Evolutionary conservation across 2,113 vertebrate species (phyloP).

Genomic region (Cyrtonyx montezumae): DNA sequence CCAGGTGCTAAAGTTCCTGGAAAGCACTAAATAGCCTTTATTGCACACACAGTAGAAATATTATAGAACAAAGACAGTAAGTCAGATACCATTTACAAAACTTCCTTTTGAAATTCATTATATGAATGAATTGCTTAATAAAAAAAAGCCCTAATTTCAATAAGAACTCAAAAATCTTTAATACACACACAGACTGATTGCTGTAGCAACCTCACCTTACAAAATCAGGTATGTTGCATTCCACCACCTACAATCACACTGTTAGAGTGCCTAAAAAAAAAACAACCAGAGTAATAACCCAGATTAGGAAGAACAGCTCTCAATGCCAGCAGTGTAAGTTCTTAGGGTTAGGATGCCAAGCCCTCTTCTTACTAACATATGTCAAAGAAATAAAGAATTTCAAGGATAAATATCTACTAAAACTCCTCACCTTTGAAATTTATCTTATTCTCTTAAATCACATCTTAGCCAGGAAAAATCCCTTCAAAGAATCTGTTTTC

Average conservation of each 20-base stretch:
- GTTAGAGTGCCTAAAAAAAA: not conserved
- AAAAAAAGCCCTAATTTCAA: not conserved
- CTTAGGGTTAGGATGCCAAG: not conserved
- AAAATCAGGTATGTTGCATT: not conserved
- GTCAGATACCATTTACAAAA: not conserved
- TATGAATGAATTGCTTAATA: not conserved
- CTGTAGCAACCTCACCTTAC: not conserved
- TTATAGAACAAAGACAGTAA: not conserved
- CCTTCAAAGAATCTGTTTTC: not conserved
- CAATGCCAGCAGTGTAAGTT: not conserved
- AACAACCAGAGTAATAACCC: not conserved
- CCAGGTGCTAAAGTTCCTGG: slow-evolving; percentile 22
- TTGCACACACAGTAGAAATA: slow-evolving; percentile 1
- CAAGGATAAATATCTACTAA: not conserved
- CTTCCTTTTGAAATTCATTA: not conserved
- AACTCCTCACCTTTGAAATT: not conserved
- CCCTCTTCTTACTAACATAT: not conserved
- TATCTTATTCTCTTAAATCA: not conserved
- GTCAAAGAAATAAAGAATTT: not conserved
- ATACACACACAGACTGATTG: not conserved
- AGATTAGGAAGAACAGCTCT: not conserved
- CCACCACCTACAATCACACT: not conserved
- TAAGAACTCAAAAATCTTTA: not conserved
- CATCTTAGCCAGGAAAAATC: not conserved
- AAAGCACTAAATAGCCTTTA: slow-evolving; percentile 12